These are phyloP conservation scores for Heliopora coerulea DNA, from an alignment of 92 coral and sea anemone genomes.

Conservation along the genomic window DNA sequence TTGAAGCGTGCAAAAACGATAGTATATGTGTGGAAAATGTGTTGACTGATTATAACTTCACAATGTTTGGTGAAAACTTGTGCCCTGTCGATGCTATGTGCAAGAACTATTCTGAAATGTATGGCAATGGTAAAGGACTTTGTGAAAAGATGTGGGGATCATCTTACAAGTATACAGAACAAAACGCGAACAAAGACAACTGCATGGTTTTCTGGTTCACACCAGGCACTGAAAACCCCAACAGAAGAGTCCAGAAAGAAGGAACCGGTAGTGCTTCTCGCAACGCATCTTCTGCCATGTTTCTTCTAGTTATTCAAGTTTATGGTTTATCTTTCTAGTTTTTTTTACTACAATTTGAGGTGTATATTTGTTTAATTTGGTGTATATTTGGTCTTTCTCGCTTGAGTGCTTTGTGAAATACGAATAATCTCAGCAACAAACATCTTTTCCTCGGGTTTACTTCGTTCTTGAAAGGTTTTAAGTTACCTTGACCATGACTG, in stretches of 20 bases:
- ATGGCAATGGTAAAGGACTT: conserved; percentile 63
- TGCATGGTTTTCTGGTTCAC: conserved; percentile 76
- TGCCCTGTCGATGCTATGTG: conserved; percentile 75
- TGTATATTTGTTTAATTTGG: too few species aligned
- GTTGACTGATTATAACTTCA: conserved; percentile 59
- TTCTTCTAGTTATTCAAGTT: not conserved
- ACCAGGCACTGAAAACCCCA: conserved; percentile 55
- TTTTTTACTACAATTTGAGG: too few species aligned
- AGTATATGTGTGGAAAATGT: conserved; percentile 85
- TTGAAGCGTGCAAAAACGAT: conserved; percentile 80
- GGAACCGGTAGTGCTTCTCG: not conserved
- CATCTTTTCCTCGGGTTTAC: too few species aligned
- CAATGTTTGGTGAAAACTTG: conserved; percentile 55
- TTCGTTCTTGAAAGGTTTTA: too few species aligned
- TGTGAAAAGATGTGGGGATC: conserved; percentile 93
- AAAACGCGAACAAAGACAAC: conserved; percentile 60
- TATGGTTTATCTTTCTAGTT: not conserved
- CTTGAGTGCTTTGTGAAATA: too few species aligned
- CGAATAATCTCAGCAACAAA: too few species aligned
- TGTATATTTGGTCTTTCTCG: too few species aligned
- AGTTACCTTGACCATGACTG: too few species aligned
- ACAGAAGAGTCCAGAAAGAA: conserved; percentile 40
- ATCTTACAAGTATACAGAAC: conserved; percentile 70
- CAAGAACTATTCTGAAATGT: conserved; percentile 68
- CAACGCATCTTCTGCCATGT: not conserved